Conservation (phyloP, 2,888 invertebrate genomes). For the Neria commutata region DNA sequence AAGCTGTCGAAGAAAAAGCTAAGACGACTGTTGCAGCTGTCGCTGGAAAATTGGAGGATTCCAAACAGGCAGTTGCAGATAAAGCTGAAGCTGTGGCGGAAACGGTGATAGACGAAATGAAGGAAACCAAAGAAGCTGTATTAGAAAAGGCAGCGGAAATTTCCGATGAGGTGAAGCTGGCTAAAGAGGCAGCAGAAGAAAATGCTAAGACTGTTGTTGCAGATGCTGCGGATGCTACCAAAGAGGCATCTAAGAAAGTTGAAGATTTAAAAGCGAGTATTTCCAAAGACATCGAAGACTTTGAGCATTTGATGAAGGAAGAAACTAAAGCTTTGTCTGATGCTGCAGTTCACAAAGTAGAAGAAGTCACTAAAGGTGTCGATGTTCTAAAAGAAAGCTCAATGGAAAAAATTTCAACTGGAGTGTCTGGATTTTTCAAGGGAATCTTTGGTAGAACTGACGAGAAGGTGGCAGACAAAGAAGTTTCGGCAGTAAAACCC, state of each 20-base stretch:
- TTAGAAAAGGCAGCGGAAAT: neutral
- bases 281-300: no score
- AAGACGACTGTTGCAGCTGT: slow-evolving; percentile 7
- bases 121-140: slow-evolving; percentile 8
- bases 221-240: slow-evolving; percentile 10
- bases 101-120: slow-evolving; percentile 10
- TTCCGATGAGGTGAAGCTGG: neutral
- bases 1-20: slow-evolving; percentile 22
- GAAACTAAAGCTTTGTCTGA: neutral
- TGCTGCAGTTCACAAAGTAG: neutral
- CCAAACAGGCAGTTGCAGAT: slow-evolving; percentile 13
- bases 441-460: neutral
- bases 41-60: slow-evolving; percentile 21
- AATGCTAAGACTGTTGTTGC: neutral
- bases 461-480: neutral
- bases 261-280: neutral
- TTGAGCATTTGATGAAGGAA: no score
- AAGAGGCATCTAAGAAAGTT: neutral
- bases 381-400: neutral
- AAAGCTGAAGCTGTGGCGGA: slow-evolving; percentile 21
- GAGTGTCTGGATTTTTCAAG: neutral
- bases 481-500: neutral
- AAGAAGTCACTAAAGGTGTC: neutral
- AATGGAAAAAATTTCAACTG: neutral
- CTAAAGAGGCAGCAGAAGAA: slow-evolving; percentile 3